Conservation (phyloP, 1,140 invertebrate species). For the Acromyrmex charruanus region DNA sequence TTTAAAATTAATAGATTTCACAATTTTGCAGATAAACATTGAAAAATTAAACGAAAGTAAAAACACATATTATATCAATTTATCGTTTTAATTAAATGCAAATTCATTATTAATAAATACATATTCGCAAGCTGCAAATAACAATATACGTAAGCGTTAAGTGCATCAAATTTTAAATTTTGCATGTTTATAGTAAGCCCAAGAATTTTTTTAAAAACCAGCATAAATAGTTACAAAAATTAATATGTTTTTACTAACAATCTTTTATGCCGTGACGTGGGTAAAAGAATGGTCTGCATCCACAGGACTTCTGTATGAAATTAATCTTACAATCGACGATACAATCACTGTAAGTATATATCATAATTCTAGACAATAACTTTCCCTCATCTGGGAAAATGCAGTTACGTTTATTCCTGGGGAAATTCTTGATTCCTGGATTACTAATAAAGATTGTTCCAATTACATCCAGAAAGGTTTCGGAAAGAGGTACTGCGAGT, state of each 20-base stretch:
- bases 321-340: slow-evolving; percentile 87
- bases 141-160: background rate
- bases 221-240: background rate
- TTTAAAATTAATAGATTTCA: background rate
- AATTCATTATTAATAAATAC: background rate
- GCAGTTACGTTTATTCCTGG: slow-evolving; percentile 85
- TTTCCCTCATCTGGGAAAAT: slow-evolving; percentile 85
- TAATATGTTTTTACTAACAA: slow-evolving; percentile 27
- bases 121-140: background rate
- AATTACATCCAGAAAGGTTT: slow-evolving; percentile 72
- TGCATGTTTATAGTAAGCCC: background rate
- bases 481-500: slow-evolving; percentile 65
- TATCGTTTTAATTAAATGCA: background rate
- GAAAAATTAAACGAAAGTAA: background rate
- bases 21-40: background rate
- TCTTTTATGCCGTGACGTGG: slow-evolving; percentile 65
- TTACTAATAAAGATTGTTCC: slow-evolving; percentile 72
- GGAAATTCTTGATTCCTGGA: slow-evolving; percentile 58
- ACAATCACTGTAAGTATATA: slow-evolving; percentile 88
- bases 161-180: background rate
- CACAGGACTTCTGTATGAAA: slow-evolving; percentile 85
- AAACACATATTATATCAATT: background rate
- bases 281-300: slow-evolving; percentile 86
- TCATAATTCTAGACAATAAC: slow-evolving; percentile 51
- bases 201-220: background rate